phyloP scores from a whole-genome alignment of 1,140 invertebrate species.

The Cyrtorhinus lividipennis region DNA sequence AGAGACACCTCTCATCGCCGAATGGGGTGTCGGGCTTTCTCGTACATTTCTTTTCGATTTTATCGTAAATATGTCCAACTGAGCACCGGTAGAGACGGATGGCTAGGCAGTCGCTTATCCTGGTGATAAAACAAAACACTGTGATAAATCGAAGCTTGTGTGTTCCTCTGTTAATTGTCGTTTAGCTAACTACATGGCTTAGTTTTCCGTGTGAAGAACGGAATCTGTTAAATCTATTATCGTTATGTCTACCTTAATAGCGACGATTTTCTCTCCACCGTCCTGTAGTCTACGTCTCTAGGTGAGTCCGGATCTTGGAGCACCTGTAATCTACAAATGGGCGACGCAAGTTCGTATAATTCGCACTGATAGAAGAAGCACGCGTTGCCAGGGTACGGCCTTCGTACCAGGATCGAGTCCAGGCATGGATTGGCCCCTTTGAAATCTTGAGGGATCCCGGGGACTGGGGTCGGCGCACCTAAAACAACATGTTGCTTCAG shows the following conservation, averaged over 20 bases:
- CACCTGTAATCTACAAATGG: neutral
- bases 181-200: neutral
- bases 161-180: neutral
- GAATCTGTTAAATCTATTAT: neutral
- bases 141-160: neutral
- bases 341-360: neutral
- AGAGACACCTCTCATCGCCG: neutral
- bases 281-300: neutral
- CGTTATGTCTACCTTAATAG: neutral
- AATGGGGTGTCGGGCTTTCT: neutral
- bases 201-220: neutral
- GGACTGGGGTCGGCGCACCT: too few relatives aligned
- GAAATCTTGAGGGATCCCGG: too few relatives aligned
- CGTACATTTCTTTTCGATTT: neutral
- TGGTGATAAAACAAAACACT: too few relatives aligned
- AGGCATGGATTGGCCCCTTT: neutral
- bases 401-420: neutral
- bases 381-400: neutral
- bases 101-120: neutral
- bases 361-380: neutral
- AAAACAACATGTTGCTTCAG: too few relatives aligned
- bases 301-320: neutral
- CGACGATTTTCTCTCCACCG: neutral
- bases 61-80: neutral
- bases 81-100: constrained; percentile 10